Evolutionary conservation across 2,888 invertebrate species (phyloP), one percentile per base, ranked within the genome.

Genomic region (Myathropa florea): DNA sequence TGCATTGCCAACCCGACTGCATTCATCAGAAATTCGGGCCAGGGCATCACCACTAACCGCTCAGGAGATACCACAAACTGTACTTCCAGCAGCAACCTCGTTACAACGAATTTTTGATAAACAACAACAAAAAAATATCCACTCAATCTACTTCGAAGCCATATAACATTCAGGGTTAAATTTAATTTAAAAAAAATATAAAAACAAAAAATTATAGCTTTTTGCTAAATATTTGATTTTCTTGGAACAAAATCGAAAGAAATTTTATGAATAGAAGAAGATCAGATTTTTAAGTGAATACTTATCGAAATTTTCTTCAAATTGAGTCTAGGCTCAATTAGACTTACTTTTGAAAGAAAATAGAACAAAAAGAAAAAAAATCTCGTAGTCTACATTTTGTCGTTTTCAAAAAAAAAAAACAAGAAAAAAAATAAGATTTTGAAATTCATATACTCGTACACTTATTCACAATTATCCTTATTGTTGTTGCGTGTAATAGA

Each of bases 131-230:
- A 75, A 57, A 14, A 28, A 60, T 21, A 70, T 30, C 9, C 30
- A 30, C 30, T 28, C 14, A 88, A 68, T 65, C 14, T 83, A 36
- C 68, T 84, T 80, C 73, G 30, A 75, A 77, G 82, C 70, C 82
- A 82, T 78, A 85, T 63, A 83, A 68, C 83, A 89, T 83, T 88
- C 88, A 82, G 73, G 75, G 30, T 65, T 75, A 88, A 88, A 77
- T 83, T 83, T 70, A 28, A 61, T 67, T 6, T 39, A 63, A 61
- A 9, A n/a, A 46, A 33, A 28, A 53, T 63, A 63, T n/a, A 60
- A 30, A 55, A 65, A 72, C 59, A 28, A 23, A 18, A 65, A 65
- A 60, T 59, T 26, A 10, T 57, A 23, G 4, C 12, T 0, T 72
- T 75, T 75, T 70, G 81, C 72, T 70, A 64, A 14, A 57, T 64